These are phyloP conservation scores for Phoronis australis DNA, from an alignment of 2,888 invertebrate genomes.

Conservation along the genomic window DNA sequence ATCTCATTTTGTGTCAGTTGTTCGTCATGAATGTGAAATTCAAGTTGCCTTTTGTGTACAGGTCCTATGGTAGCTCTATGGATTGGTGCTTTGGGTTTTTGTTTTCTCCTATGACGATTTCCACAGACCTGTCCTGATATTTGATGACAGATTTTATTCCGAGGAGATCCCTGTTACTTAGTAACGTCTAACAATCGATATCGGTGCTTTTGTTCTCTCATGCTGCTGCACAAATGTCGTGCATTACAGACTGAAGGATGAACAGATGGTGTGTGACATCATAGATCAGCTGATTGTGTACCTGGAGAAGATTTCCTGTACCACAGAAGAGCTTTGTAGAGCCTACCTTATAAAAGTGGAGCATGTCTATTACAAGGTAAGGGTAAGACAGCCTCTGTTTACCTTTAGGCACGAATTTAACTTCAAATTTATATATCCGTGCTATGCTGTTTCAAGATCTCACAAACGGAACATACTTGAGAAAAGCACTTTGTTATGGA, in stretches of 20 bases:
- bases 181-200: no score
- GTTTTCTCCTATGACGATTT: background rate
- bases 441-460: no score
- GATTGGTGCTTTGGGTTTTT: background rate
- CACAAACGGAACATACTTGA: no score
- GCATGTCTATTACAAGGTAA: slow-evolving; percentile 89
- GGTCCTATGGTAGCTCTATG: background rate
- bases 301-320: slow-evolving; percentile 32
- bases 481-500: no score
- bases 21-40: background rate
- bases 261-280: slow-evolving; percentile 79
- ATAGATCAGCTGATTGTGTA: slow-evolving; percentile 62
- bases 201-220: no score
- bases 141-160: no score
- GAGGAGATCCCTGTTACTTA: no score
- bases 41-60: background rate
- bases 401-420: no score
- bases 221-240: no score
- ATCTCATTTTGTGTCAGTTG: background rate
- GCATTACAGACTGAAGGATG: slow-evolving; percentile 66
- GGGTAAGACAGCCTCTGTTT: no score
- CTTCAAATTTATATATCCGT: no score
- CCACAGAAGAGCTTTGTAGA: slow-evolving; percentile 74
- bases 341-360: slow-evolving; percentile 94
- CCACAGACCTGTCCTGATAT: no score